These are phyloP conservation scores for Dichetophora obliterata DNA, from an alignment of 2,888 invertebrate genomes.

Conservation along the genomic window DNA sequence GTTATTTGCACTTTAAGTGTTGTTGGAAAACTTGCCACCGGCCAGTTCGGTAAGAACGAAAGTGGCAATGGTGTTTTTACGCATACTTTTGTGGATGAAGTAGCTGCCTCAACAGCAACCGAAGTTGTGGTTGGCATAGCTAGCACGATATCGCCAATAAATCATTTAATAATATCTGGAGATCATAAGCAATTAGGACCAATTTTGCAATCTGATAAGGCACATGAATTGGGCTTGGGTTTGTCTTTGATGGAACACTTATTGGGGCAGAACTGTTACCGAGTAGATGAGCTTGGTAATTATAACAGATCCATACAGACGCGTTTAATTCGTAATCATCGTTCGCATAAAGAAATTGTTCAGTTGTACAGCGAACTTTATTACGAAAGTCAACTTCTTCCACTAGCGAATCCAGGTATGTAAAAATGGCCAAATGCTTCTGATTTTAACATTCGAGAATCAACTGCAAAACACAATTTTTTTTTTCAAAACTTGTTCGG, in stretches of 20 bases:
- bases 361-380: slow-evolving; percentile 79
- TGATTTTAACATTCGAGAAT: background rate
- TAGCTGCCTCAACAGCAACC: slow-evolving; percentile 80
- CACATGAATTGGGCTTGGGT: slow-evolving; percentile 58
- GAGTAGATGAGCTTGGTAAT: slow-evolving; percentile 50
- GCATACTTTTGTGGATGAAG: slow-evolving; percentile 83
- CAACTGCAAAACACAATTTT: background rate
- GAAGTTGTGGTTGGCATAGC: slow-evolving; percentile 74
- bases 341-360: slow-evolving; percentile 78
- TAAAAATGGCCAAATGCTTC: background rate
- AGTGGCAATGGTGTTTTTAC: slow-evolving; percentile 69
- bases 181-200: slow-evolving; percentile 83
- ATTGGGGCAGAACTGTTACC: slow-evolving; percentile 71
- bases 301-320: slow-evolving; percentile 77
- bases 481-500: too few species aligned
- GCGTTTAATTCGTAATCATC: slow-evolving; percentile 81
- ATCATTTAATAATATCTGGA: slow-evolving; percentile 70
- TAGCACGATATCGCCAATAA: background rate
- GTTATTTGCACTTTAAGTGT: slow-evolving; percentile 76
- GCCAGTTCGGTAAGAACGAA: slow-evolving; percentile 54
- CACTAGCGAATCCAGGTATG: slow-evolving; percentile 59
- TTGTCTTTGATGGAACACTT: slow-evolving; percentile 80
- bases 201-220: slow-evolving; percentile 69
- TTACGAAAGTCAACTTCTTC: slow-evolving; percentile 76
- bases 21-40: slow-evolving; percentile 71